Evolutionary conservation across 2,888 invertebrate genomes (phyloP).

Genomic region (Furcula furcula): DNA sequence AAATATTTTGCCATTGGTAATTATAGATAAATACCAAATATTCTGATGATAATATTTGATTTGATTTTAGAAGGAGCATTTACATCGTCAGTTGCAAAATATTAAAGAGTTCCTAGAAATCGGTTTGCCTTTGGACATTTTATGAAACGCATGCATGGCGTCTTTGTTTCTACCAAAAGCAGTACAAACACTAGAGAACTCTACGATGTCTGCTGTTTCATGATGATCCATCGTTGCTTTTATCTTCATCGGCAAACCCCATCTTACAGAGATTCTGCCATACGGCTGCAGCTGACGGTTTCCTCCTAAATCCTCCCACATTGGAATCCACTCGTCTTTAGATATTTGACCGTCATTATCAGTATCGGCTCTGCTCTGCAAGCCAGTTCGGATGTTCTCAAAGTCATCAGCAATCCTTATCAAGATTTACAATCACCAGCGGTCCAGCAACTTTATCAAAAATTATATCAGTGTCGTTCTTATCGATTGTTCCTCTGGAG

Average conservation of each 20-base stretch:
- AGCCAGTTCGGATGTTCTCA: constrained; percentile 91
- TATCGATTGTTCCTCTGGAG: constrained; percentile 93
- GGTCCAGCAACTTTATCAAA: constrained; percentile 93
- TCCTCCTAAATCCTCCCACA: constrained; percentile 85
- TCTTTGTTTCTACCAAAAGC: constrained; percentile 87
- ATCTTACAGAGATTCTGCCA: constrained; percentile 93
- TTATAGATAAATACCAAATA: no score
- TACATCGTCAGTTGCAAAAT: constrained; percentile 79
- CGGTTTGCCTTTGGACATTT: constrained; percentile 88
- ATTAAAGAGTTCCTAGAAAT: constrained; percentile 91
- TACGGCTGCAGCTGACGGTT: constrained; percentile 85
- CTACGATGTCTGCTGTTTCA: constrained; percentile 92
- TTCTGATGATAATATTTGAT: no score
- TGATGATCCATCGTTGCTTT: constrained; percentile 87
- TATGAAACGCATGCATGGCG: constrained; percentile 88
- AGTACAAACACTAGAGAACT: constrained; percentile 90
- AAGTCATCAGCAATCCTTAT: constrained; percentile 88
- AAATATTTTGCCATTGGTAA: no score
- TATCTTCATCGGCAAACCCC: constrained; percentile 93
- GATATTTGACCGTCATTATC: constrained; percentile 92
- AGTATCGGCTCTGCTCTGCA: constrained; percentile 89
- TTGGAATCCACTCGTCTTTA: constrained; percentile 45
- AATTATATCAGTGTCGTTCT: constrained; percentile 92
- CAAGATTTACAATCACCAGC: constrained; percentile 87
- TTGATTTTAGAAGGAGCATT: constrained; percentile 49